A percentile compares a stretch with the other conserved stretches of the same genome.
These are phyloP conservation scores for Probosciger aterrimus DNA, from an alignment of 2,113 vertebrate genomes.

Conservation along the genomic window DNA sequence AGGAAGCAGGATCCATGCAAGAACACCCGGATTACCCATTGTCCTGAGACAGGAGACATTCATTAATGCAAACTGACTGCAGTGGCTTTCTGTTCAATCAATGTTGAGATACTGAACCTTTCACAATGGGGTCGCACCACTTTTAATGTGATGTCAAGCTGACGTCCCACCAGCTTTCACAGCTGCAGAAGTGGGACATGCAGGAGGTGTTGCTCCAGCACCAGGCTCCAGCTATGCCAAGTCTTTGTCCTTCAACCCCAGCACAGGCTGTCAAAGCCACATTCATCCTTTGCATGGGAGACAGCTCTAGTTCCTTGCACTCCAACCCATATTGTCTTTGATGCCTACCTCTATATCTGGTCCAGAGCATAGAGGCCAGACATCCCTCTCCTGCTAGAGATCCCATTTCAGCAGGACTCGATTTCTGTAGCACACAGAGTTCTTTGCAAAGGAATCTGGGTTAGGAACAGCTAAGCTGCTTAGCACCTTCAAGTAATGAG, in stretches of 20 bases:
- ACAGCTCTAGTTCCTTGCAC: neutral
- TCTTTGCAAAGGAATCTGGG: neutral
- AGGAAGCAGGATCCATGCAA: neutral
- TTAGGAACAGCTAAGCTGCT: neutral
- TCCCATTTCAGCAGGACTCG: neutral
- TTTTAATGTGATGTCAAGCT: neutral
- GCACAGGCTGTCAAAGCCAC: neutral
- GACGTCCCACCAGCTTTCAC: neutral
- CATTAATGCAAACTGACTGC: accelerated
- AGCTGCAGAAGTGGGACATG: neutral
- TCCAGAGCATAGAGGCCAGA: neutral
- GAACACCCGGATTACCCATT: accelerated
- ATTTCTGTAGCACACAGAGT: neutral
- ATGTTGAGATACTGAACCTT: neutral
- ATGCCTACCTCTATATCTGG: neutral
- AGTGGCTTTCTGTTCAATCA: neutral
- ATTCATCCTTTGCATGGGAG: neutral
- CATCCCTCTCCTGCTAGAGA: neutral
- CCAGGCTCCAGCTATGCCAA: neutral
- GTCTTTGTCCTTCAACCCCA: neutral
- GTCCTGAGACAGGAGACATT: neutral
- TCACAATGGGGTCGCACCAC: neutral
- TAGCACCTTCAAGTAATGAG: neutral
- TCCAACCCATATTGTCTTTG: neutral
- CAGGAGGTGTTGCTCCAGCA: neutral